Conservation (phyloP, 1,140 invertebrate species). For the Eubasilissa regina region DNA sequence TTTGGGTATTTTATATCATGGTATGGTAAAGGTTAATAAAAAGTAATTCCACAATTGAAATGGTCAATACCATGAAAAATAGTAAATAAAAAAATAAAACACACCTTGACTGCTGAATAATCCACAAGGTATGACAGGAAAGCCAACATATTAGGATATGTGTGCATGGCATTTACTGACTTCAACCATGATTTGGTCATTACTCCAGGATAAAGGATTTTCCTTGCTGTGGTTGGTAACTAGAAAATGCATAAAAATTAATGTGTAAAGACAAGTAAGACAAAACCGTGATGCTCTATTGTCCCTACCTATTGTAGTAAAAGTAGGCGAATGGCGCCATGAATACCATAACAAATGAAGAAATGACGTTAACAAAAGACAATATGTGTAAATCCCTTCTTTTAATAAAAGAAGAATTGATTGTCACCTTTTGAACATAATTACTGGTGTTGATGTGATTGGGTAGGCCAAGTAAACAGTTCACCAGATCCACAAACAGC, state of each 20-base stretch:
- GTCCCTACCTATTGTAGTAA: too few species aligned
- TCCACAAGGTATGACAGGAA: conserved; percentile 74
- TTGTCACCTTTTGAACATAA: conserved; percentile 52
- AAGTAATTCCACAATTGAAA: too few species aligned
- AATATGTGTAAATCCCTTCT: too few species aligned
- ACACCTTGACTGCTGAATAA: conserved; percentile 54
- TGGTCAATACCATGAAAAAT: too few species aligned
- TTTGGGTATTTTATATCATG: too few species aligned
- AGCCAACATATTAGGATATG: conserved; percentile 73
- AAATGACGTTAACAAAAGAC: too few species aligned
- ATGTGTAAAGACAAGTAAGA: not conserved
- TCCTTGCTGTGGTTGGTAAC: conserved; percentile 72
- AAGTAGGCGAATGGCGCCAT: too few species aligned
- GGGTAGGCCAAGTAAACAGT: conserved; percentile 42
- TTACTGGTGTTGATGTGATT: conserved; percentile 44
- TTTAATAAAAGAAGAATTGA: not conserved
- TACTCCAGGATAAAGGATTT: conserved; percentile 72
- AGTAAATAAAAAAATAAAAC: not conserved
- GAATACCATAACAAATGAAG: too few species aligned
- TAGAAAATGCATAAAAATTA: conserved; percentile 49
- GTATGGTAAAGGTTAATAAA: too few species aligned
- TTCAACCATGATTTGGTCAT: conserved; percentile 75
- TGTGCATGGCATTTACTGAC: conserved; percentile 74
- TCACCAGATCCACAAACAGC: conserved; percentile 54
- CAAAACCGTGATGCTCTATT: too few species aligned